These are phyloP conservation scores for Aspiorhynchus laticeps DNA, from an alignment of 2,113 vertebrate genomes.

Conservation along the genomic window DNA sequence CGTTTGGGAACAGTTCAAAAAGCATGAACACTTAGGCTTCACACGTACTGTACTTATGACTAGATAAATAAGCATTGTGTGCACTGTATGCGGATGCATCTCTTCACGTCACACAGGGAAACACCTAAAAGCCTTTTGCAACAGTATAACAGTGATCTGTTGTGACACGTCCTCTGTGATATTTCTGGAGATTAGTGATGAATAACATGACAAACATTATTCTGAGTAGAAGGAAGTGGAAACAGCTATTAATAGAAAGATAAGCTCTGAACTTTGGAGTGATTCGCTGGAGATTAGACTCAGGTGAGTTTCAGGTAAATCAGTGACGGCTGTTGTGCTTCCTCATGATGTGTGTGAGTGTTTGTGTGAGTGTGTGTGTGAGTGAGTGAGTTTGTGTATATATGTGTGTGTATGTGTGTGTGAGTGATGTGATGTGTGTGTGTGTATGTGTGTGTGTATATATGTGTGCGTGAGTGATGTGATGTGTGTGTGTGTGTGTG, in stretches of 20 bases:
- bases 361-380: too few relatives aligned
- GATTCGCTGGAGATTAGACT: neutral
- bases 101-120: neutral
- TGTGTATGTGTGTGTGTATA: too few relatives aligned
- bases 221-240: neutral
- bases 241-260: neutral
- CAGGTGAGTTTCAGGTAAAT: neutral
- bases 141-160: neutral
- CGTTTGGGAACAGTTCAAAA: too few relatives aligned
- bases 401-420: too few relatives aligned
- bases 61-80: too few relatives aligned
- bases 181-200: neutral
- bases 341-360: neutral
- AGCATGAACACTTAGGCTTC: too few relatives aligned
- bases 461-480: too few relatives aligned
- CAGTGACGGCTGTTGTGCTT: neutral
- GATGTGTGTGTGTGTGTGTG: too few relatives aligned
- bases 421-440: too few relatives aligned
- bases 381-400: too few relatives aligned
- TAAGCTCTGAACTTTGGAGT: neutral
- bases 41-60: too few relatives aligned
- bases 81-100: neutral
- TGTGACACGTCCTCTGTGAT: neutral
- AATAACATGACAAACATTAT: neutral
- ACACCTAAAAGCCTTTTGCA: neutral